Conservation (phyloP, 2,888 invertebrate genomes). For the Siphonodentalium dalli region DNA sequence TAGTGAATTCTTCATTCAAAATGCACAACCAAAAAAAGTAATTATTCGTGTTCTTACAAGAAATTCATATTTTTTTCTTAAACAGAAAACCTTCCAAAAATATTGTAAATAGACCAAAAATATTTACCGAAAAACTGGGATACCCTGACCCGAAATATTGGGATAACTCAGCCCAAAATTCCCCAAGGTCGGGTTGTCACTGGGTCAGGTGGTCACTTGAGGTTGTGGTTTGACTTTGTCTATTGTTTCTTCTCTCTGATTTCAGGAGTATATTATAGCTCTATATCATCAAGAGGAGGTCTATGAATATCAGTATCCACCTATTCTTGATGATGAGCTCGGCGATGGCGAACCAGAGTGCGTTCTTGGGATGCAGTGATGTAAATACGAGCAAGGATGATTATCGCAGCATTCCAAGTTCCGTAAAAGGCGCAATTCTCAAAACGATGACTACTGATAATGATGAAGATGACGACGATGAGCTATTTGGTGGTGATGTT, state of each 20-base stretch:
- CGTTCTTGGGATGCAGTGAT: conserved; percentile 38
- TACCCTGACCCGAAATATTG: too few species aligned
- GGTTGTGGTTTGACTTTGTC: too few species aligned
- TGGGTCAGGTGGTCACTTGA: too few species aligned
- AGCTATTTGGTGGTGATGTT: conserved; percentile 17
- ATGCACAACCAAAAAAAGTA: too few species aligned
- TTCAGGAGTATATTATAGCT: conserved; percentile 45
- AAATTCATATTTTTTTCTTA: too few species aligned
- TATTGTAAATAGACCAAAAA: too few species aligned
- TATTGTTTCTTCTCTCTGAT: conserved; percentile 12
- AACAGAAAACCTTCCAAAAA: too few species aligned
- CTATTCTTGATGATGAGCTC: conserved; percentile 22
- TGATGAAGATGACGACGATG: conserved; percentile 29
- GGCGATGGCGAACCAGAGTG: conserved; percentile 27
- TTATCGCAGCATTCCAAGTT: conserved; percentile 27
- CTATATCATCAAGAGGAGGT: conserved; percentile 38
- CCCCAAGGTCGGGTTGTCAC: too few species aligned
- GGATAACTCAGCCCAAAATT: too few species aligned
- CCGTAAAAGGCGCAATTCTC: conserved; percentile 38
- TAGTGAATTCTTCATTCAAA: too few species aligned
- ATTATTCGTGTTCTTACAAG: too few species aligned
- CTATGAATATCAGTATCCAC: conserved; percentile 32
- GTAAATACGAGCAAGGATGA: conserved; percentile 33
- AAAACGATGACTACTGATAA: conserved; percentile 31
- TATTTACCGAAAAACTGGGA: too few species aligned